Evolutionary conservation across 2,113 vertebrate genomes (phyloP).

Genomic region (Hypomesus transpacificus): DNA sequence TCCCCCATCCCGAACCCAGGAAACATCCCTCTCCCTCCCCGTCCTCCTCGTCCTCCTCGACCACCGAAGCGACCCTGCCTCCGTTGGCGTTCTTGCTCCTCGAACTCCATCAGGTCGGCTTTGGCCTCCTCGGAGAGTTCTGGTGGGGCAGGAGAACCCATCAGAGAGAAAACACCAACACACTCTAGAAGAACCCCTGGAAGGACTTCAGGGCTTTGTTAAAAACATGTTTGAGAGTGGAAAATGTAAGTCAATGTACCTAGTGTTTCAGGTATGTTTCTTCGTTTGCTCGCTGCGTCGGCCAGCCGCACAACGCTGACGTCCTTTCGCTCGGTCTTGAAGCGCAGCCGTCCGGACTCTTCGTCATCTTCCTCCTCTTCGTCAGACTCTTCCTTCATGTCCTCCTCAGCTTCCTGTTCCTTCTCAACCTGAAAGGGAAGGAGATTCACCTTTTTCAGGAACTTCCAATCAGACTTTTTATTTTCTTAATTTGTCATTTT

Average conservation of each 20-base stretch:
- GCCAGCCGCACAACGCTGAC: constrained; percentile 86
- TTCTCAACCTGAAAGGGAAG: constrained; percentile 67
- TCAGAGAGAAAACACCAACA: background rate
- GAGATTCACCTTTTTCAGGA: background rate
- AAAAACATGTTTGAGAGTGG: background rate
- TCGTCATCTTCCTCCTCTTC: constrained; percentile 88
- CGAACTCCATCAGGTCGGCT: constrained; percentile 86
- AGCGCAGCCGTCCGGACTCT: constrained; percentile 87
- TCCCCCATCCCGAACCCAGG: constrained; percentile 76
- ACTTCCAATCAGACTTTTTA: background rate
- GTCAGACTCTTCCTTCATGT: constrained; percentile 84
- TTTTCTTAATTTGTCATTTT: background rate
- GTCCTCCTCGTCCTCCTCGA: constrained; percentile 74
- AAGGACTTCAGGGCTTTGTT: too few relatives aligned
- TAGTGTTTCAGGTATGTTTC: constrained; percentile 96
- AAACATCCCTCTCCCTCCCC: constrained; percentile 66
- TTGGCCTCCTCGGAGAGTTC: constrained; percentile 97
- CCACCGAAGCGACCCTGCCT: constrained; percentile 81
- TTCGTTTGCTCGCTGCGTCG: constrained; percentile 83
- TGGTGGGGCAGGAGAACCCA: constrained; percentile 44
- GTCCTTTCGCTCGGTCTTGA: constrained; percentile 95
- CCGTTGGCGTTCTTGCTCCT: constrained; percentile 86
- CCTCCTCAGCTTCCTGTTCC: constrained; percentile 75
- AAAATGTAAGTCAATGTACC: constrained; percentile 66
- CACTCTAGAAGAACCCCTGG: too few relatives aligned